Evolutionary conservation across 2,888 invertebrate genomes (phyloP).

Genomic region (Cylindroiulus punctatus): DNA sequence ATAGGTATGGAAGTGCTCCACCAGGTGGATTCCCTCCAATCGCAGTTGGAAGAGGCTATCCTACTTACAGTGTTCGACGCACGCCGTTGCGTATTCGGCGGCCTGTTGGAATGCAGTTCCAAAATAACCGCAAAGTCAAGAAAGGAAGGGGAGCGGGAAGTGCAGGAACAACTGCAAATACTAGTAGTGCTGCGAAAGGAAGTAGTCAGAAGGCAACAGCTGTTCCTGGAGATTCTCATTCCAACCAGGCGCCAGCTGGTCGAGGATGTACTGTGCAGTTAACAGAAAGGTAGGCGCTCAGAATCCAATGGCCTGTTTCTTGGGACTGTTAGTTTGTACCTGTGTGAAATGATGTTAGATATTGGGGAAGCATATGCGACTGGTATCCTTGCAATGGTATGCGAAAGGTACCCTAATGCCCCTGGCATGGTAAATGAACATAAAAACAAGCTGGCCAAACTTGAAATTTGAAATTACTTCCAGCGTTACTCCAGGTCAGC

Average conservation of each 20-base stretch:
- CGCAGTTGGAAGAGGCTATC: constrained; percentile 39
- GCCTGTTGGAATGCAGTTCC: constrained; percentile 43
- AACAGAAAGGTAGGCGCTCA: constrained; percentile 26
- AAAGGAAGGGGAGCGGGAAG: neutral
- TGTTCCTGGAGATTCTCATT: neutral
- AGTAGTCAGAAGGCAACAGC: neutral
- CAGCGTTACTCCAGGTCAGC: neutral
- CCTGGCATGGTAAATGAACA: no score
- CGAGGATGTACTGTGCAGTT: constrained; percentile 38
- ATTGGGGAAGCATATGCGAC: no score
- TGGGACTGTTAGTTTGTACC: no score
- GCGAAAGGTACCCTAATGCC: no score
- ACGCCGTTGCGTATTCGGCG: constrained; percentile 50
- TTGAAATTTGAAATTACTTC: neutral
- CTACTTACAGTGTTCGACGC: constrained; percentile 51
- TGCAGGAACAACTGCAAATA: neutral
- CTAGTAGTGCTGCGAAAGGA: constrained; percentile 14
- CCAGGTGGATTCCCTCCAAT: constrained; percentile 23
- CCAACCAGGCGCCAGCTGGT: constrained; percentile 39
- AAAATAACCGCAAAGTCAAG: constrained; percentile 38
- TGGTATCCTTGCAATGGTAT: no score
- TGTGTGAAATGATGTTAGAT: no score
- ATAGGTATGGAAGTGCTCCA: neutral
- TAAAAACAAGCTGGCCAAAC: neutral
- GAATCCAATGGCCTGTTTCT: neutral